phyloP scores from a whole-genome alignment of 2,888 invertebrate species.

The Noctua comes region DNA sequence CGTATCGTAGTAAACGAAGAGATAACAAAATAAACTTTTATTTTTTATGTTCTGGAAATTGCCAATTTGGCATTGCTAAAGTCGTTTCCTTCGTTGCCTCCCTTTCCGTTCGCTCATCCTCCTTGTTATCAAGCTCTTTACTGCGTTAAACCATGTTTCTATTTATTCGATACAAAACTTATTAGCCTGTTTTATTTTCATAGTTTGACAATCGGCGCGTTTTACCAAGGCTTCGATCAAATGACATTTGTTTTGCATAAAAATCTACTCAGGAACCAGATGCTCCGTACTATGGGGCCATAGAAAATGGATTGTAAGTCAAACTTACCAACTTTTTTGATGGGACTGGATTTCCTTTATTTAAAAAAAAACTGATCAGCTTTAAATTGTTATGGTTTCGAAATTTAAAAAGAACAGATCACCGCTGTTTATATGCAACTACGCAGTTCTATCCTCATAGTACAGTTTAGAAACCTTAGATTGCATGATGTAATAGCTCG shows the following conservation, averaged over 20 bases:
- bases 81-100: slow-evolving; percentile 7
- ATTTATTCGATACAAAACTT: slow-evolving; percentile 13
- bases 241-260: not conserved
- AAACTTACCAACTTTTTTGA: not conserved
- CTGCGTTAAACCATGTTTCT: not conserved
- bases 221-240: not conserved
- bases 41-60: slow-evolving; percentile 15
- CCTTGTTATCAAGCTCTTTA: slow-evolving; percentile 19
- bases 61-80: slow-evolving; percentile 24
- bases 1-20: not conserved
- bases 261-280: not conserved
- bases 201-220: not conserved
- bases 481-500: slow-evolving; percentile 31
- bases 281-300: not conserved
- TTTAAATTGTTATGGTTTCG: not conserved
- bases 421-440: not conserved
- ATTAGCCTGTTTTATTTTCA: not conserved
- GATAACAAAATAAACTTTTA: slow-evolving; percentile 5
- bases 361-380: not conserved
- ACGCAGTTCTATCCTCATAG: slow-evolving; percentile 7
- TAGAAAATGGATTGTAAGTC: not conserved
- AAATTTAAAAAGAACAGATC: not conserved
- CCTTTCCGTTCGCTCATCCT: slow-evolving; percentile 6
- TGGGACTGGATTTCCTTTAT: not conserved
- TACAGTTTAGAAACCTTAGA: slow-evolving; percentile 12